These are phyloP conservation scores for Drosophila kuntzei DNA, from an alignment of 2,888 invertebrate genomes.

Conservation along the genomic window DNA sequence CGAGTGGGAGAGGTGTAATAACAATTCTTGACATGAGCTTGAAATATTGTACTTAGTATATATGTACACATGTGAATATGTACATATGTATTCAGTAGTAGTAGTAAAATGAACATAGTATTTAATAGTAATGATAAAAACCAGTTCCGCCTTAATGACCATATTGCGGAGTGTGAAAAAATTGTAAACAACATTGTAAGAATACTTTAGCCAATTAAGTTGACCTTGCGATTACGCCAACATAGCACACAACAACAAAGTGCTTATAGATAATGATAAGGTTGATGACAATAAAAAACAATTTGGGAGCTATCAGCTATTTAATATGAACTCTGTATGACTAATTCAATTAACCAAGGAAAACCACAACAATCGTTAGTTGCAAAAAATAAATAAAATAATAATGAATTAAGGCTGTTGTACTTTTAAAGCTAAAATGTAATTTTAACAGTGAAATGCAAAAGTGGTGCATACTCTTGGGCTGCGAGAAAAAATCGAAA, in stretches of 20 bases:
- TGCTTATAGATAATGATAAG: constrained; percentile 26
- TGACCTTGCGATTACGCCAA: constrained; percentile 49
- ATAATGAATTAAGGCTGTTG: neutral
- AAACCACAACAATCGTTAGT: constrained; percentile 18
- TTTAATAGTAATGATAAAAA: constrained; percentile 36
- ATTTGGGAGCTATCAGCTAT: constrained; percentile 20
- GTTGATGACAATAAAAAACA: constrained; percentile 22
- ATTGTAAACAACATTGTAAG: constrained; percentile 55
- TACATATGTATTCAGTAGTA: neutral
- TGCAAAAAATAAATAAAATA: constrained; percentile 3
- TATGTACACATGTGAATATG: neutral
- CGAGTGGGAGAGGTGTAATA: neutral
- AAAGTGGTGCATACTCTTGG: constrained; percentile 40
- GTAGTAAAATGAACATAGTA: constrained; percentile 5
- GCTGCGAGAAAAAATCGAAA: constrained; percentile 15
- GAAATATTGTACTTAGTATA: constrained; percentile 10
- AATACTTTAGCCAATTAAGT: constrained; percentile 45
- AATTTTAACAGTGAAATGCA: neutral
- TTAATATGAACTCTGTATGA: constrained; percentile 23
- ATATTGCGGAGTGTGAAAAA: constrained; percentile 52
- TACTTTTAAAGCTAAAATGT: constrained; percentile 24
- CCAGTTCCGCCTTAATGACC: constrained; percentile 58
- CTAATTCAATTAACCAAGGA: constrained; percentile 32
- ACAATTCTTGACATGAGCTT: constrained; percentile 23
- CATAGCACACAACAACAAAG: constrained; percentile 27